phyloP scores from a whole-genome alignment of 2,888 invertebrate genomes.

The Allophyes oxyacanthae region DNA sequence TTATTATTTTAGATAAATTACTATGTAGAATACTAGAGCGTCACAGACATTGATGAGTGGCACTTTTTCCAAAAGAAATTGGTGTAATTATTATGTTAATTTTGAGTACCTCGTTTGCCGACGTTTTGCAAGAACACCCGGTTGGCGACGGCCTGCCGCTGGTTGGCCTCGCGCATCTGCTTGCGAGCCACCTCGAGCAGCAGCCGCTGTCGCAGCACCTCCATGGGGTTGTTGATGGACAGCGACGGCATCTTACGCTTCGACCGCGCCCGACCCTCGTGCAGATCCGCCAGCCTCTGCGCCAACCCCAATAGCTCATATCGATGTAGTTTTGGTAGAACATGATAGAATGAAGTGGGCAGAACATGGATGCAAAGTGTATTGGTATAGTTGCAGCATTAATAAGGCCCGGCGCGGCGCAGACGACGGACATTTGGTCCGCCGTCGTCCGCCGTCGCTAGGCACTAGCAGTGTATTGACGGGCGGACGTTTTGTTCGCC shows the following conservation, averaged over 20 bases:
- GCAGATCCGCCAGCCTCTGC: slow-evolving; percentile 72
- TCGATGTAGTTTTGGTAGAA: slow-evolving; percentile 19
- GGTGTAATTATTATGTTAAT: not conserved
- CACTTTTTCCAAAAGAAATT: no score
- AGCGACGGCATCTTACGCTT: slow-evolving; percentile 92
- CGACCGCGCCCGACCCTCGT: slow-evolving; percentile 78
- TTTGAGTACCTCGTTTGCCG: slow-evolving; percentile 91
- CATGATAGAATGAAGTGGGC: not conserved
- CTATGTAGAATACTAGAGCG: no score
- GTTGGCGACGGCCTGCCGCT: slow-evolving; percentile 92
- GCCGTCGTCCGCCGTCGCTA: no score
- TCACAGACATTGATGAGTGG: no score
- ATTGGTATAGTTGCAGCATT: not conserved
- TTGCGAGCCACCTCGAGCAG: slow-evolving; percentile 95
- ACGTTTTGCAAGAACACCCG: slow-evolving; percentile 93
- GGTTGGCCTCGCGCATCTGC: slow-evolving; percentile 93
- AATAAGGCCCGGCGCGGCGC: no score
- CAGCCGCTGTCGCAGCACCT: slow-evolving; percentile 94
- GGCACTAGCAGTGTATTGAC: no score
- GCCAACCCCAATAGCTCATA: slow-evolving; percentile 43
- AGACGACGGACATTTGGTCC: no score
- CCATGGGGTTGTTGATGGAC: slow-evolving; percentile 96
- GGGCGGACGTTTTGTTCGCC: no score
- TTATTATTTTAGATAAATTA: no score
- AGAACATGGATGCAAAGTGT: not conserved